Conservation (phyloP, 2,888 invertebrate genomes). For the Meloe dianella region DNA sequence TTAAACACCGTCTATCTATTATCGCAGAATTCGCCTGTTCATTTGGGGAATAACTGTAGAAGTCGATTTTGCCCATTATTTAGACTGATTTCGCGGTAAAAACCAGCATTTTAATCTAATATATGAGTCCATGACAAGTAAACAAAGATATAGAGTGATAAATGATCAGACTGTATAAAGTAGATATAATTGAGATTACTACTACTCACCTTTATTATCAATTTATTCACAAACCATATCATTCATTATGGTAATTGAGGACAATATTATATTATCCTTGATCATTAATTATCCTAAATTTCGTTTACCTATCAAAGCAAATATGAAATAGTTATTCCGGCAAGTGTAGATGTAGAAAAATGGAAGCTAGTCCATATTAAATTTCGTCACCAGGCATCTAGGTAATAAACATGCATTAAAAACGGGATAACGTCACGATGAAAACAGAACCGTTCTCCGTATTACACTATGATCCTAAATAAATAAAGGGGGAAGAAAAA, state of each 20-base stretch:
- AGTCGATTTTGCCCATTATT: too few relatives aligned
- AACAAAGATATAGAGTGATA: not conserved
- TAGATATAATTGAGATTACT: not conserved
- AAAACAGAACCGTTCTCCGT: slow-evolving; percentile 17
- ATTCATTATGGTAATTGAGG: not conserved
- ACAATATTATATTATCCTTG: not conserved
- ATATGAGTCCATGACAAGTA: not conserved
- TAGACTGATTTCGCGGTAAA: not conserved
- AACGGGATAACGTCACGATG: slow-evolving; percentile 24
- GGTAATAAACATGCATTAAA: slow-evolving; percentile 32
- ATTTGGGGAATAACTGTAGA: too few relatives aligned
- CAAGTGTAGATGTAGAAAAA: not conserved
- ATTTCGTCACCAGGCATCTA: slow-evolving; percentile 21
- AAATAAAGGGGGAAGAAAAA: not conserved
- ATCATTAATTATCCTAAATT: not conserved
- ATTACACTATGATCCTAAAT: slow-evolving; percentile 23
- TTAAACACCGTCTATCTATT: too few relatives aligned
- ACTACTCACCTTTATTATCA: not conserved
- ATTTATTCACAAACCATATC: not conserved
- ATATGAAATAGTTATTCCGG: too few relatives aligned
- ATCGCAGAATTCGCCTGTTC: too few relatives aligned
- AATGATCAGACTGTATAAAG: not conserved
- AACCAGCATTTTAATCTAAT: too few relatives aligned
- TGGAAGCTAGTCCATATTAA: slow-evolving; percentile 14
- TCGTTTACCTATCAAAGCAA: too few relatives aligned